phyloP scores from a whole-genome alignment of 2,888 invertebrate species.

The Drosophila subquinaria region DNA sequence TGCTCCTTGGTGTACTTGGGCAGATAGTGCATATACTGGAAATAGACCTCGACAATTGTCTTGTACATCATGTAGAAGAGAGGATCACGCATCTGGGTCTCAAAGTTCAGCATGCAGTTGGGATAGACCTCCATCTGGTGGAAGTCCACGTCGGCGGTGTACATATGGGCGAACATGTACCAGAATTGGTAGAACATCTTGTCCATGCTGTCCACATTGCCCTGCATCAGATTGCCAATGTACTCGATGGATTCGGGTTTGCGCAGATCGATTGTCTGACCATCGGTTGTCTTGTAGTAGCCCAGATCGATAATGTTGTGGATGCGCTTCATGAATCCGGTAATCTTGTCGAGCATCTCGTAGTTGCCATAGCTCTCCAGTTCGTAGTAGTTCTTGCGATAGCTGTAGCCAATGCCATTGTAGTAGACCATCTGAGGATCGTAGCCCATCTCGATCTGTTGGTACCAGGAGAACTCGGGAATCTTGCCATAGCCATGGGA shows the following conservation, averaged over 20 bases:
- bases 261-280: conserved; percentile 77
- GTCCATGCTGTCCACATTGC: conserved; percentile 85
- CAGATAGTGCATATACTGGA: conserved; percentile 87
- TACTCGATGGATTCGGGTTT: conserved; percentile 86
- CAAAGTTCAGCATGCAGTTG: conserved; percentile 89
- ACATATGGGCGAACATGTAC: conserved; percentile 72
- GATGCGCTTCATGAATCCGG: conserved; percentile 85
- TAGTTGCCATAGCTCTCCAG: conserved; percentile 85
- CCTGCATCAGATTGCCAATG: conserved; percentile 87
- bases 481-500: conserved; percentile 90
- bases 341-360: conserved; percentile 70
- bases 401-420: conserved; percentile 89
- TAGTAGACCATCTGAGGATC: conserved; percentile 88
- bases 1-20: conserved; percentile 88
- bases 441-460: conserved; percentile 88
- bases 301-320: conserved; percentile 86
- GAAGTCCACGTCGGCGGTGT: conserved; percentile 69
- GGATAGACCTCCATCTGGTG: conserved; percentile 77
- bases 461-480: conserved; percentile 87
- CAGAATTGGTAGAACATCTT: conserved; percentile 80
- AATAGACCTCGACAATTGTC: conserved; percentile 88
- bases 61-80: conserved; percentile 90
- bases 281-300: conserved; percentile 80
- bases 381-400: conserved; percentile 87
- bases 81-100: conserved; percentile 90